Base-by-base conservation (phyloP, 2,888 invertebrate genomes). In the Aquatica leii region DNA sequence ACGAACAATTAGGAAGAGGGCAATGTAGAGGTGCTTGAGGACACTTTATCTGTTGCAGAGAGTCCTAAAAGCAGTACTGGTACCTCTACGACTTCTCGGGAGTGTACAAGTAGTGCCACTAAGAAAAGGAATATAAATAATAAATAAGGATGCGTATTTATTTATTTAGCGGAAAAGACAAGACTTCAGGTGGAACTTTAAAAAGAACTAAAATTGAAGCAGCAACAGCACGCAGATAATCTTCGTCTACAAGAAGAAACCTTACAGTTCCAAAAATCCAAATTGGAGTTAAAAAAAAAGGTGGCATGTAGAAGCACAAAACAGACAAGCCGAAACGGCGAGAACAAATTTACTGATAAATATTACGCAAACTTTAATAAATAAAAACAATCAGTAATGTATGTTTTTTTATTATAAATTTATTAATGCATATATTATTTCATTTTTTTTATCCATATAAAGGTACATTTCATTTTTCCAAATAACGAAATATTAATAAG, bases 211-310 rank as follows among this genome's bases (percentile, higher is more conserved):
- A 14, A 46, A 9, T 58, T 58, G 14, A 49, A 20, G 21, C 24
- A 49, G 20, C 50, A 58, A 35, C 58, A 58, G 35, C 58, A 58
- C 35, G 46, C 49, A 15, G 58, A 58, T 14, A 24, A 58, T 11
- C 17, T 58, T 17, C 24, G 50, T 12, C 18, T 50, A 24, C 58
- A 58, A 48, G 58, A 50, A 37, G 58, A 58, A 50, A 31, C 37
- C 18, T 20, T 58, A 50, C 14, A 46, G 17, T 58, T 34, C 21
- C 24, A 58, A 50, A 49, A 58, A 50, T 17, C 58, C 35, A 49
- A 58, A 58, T 12, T 58, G 49, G 58, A 58, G 24, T 58, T 50
- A 49, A 37, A 58, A 43, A 18, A 35, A 56, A 12, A 49, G 24
- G 24, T 49, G 49, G 49, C 20, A 49, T 8, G 11, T 49, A 49